phyloP scores from a whole-genome alignment of 2,888 invertebrate genomes.

The Dynastes maya region DNA sequence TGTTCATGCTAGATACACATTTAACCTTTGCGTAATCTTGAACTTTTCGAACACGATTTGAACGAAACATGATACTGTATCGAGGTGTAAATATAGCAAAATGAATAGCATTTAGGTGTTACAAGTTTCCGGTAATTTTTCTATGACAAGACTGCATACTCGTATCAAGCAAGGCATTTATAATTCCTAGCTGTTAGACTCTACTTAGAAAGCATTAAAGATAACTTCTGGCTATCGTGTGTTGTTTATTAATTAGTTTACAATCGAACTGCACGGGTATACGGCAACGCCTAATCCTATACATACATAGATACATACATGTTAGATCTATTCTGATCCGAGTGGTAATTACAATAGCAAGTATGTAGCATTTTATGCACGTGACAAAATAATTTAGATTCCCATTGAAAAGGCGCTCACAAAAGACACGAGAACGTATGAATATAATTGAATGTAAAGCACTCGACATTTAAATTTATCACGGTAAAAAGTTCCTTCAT shows the following conservation, averaged over 20 bases:
- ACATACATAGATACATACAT: neutral
- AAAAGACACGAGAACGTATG: slow-evolving; percentile 40
- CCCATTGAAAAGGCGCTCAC: slow-evolving; percentile 28
- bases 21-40: too few relatives aligned
- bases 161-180: too few relatives aligned
- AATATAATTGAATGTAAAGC: slow-evolving; percentile 43
- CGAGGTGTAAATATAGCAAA: too few relatives aligned
- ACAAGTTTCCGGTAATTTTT: too few relatives aligned
- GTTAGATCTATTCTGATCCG: slow-evolving; percentile 10
- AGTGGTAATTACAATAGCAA: slow-evolving; percentile 19
- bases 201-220: too few relatives aligned
- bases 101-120: too few relatives aligned
- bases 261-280: neutral
- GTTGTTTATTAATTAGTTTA: neutral
- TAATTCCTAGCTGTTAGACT: too few relatives aligned
- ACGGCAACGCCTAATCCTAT: slow-evolving; percentile 24
- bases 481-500: slow-evolving; percentile 40
- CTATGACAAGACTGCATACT: too few relatives aligned
- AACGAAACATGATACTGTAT: too few relatives aligned
- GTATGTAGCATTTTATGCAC: slow-evolving; percentile 33
- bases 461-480: slow-evolving; percentile 47
- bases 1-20: too few relatives aligned
- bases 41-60: too few relatives aligned
- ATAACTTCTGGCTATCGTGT: neutral
- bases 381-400: slow-evolving; percentile 45